Base-by-base conservation (phyloP, 2,888 invertebrate genomes). In the Patella caerulea region DNA sequence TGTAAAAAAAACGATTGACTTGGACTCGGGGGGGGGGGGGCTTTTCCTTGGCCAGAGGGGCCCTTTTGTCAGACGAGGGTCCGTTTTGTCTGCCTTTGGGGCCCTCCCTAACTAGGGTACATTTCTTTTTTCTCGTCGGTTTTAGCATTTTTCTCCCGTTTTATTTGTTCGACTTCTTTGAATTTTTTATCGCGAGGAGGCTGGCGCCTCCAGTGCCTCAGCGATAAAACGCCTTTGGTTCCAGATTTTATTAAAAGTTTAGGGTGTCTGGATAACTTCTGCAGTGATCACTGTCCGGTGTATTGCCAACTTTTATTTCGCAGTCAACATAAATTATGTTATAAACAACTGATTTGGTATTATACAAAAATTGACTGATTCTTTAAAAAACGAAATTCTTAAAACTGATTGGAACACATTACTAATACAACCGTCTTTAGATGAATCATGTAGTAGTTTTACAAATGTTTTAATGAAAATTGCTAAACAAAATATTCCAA, bases 201-300 rank as follows among this genome's bases (percentile, higher is more conserved):
- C n/a, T n/a, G n/a, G n/a, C n/a, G n/a, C n/a, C n/a, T n/a, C n/a
- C n/a, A n/a, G n/a, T n/a, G n/a, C n/a, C n/a, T n/a, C n/a, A n/a
- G n/a, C n/a, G n/a, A n/a, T n/a, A n/a, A n/a, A n/a, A n/a, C n/a
- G n/a, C n/a, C n/a, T n/a, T n/a, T n/a, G n/a, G n/a, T n/a, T n/a
- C 19, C 12, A n/a, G 19, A 65, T 19, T 65, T 19, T 65, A 24
- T 65, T 19, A 12, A 65, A 65, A 65, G 24, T 9, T 65, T 24
- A 65, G 65, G 65, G 2, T 19, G 65, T 65, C 24, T 65, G 65
- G 19, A n/a, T 9, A 59, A 59, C 19, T 19, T 59, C 17, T 59
- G 59, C 19, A 59, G 59, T 59, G 59, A 59, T 19, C 59, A 59
- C 19, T 59, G 59, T 59, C 59, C 59, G 17, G 59, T 59, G 59